A percentile compares a stretch with the other conserved stretches of the same genome.
Conservation (phyloP, 2,797 vertebrate genomes). For the Cephalopachus bancanus region DNA sequence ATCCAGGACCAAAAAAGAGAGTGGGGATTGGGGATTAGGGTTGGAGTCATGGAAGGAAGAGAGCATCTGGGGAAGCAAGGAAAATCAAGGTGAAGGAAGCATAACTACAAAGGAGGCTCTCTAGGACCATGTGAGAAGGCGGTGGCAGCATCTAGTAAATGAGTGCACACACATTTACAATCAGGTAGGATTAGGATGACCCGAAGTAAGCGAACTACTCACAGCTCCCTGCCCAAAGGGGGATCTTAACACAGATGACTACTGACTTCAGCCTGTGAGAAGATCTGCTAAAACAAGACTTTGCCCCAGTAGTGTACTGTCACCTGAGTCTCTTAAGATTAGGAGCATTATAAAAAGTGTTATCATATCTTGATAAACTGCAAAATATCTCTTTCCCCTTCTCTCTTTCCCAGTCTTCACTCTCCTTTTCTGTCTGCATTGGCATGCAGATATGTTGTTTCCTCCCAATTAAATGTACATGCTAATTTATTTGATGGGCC, state of each 20-base stretch:
- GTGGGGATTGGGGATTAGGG: neutral
- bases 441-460: neutral
- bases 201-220: neutral
- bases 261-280: neutral
- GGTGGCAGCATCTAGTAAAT: neutral
- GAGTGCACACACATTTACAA: neutral
- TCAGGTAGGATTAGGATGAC: neutral
- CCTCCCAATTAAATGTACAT: neutral
- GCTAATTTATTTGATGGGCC: neutral
- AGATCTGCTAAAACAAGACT: neutral
- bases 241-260: neutral
- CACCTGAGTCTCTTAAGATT: neutral
- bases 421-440: neutral
- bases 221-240: neutral
- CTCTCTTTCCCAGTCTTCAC: neutral
- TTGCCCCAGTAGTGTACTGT: neutral
- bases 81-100: neutral
- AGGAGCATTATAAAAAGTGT: neutral
- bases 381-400: neutral
- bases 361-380: neutral
- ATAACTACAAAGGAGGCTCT: neutral
- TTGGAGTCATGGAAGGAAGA: neutral
- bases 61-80: neutral
- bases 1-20: neutral
- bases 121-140: neutral